Conservation (phyloP, 2,113 vertebrate species). For the Butorides virescens region DNA sequence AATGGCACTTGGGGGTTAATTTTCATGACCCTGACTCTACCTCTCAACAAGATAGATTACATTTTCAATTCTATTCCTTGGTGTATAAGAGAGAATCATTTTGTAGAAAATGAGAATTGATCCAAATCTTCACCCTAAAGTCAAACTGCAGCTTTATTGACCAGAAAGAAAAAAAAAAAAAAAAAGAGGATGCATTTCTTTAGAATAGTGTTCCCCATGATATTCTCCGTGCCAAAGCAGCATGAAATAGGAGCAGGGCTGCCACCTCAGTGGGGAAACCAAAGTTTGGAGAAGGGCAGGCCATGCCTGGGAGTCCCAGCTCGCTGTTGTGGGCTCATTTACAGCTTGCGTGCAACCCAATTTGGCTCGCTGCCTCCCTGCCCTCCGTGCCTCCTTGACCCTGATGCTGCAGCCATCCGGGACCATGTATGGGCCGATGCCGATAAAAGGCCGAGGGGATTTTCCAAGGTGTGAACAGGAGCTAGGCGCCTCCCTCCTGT, state of each 20-base stretch:
- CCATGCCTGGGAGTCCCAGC: not conserved
- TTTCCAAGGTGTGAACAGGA: not conserved
- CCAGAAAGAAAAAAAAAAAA: not conserved
- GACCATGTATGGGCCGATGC: not conserved
- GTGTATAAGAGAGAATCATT: conserved; percentile 53
- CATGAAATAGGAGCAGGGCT: not conserved
- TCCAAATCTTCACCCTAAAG: conserved; percentile 58
- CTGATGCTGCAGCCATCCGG: not conserved
- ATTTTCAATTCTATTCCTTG: conserved; percentile 57
- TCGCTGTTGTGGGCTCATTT: fast-evolving
- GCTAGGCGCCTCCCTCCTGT: not conserved
- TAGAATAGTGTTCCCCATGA: not conserved
- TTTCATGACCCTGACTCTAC: conserved; percentile 49
- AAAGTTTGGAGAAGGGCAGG: not conserved
- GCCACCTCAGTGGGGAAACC: not conserved
- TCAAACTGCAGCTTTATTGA: conserved; percentile 61
- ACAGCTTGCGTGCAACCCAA: fast-evolving
- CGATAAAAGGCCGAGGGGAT: not conserved
- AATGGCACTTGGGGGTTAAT: conserved; percentile 50
- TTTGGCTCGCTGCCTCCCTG: not conserved
- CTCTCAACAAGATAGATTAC: conserved; percentile 62
- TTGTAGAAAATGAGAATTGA: conserved; percentile 69
- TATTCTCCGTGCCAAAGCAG: not conserved
- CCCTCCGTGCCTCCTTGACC: not conserved
- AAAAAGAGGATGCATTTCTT: not conserved